phyloP scores from a whole-genome alignment of 2,113 vertebrate genomes.

The Chloebia gouldiae region DNA sequence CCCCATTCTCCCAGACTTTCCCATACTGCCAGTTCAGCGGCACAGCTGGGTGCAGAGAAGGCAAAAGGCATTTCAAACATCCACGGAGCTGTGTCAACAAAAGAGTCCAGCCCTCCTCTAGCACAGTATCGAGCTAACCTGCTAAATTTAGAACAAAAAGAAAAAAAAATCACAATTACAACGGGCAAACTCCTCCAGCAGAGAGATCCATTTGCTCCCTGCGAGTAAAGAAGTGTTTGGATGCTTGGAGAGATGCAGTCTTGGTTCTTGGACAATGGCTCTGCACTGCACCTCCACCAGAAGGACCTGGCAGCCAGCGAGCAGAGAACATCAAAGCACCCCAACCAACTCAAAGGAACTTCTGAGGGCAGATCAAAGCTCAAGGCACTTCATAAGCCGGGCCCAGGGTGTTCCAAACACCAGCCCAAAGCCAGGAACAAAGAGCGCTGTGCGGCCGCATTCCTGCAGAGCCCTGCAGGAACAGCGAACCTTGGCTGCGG shows the following conservation, averaged over 20 bases:
- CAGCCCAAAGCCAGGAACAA: background rate
- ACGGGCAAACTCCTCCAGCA: background rate
- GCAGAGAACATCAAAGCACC: conserved; percentile 5
- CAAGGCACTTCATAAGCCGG: background rate
- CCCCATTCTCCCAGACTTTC: background rate
- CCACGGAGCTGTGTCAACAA: background rate
- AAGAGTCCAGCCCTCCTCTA: background rate
- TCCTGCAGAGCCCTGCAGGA: background rate
- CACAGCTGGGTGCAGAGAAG: background rate
- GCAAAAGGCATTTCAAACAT: background rate
- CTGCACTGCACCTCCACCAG: background rate
- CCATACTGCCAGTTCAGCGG: background rate
- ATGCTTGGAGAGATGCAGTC: background rate
- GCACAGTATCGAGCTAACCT: background rate
- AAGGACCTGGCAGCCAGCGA: background rate
- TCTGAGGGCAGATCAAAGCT: background rate
- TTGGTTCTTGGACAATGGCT: background rate
- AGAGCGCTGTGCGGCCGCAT: background rate
- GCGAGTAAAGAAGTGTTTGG: background rate
- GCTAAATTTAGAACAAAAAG: background rate
- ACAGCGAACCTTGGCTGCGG: background rate
- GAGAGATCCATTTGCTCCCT: background rate
- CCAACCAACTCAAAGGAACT: background rate
- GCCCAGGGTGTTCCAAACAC: background rate
- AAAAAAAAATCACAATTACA: background rate